Evolutionary conservation across 2,797 vertebrate species (phyloP), one percentile per base, ranked within the genome.

Genomic region (Gymnothorax javanicus): DNA sequence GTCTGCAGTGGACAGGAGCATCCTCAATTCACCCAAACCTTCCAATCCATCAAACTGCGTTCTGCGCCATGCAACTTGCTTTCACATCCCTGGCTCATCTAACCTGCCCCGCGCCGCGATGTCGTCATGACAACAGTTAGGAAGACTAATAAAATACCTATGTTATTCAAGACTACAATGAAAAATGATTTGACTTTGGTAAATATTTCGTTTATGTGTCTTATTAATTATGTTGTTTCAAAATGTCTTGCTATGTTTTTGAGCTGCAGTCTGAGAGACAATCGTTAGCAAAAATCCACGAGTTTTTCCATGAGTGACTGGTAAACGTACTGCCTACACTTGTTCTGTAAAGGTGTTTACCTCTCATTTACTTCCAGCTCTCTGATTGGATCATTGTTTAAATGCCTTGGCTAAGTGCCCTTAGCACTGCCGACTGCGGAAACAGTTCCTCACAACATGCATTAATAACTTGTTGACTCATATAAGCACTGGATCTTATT

Each of bases 361-460:
- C 17, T 73, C 25, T 4, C 69, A 7, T 73, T 73, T 0, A 25
- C 69, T 73, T 33, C 69, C 69, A 33, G 25, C 12, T 33, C 25
- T 33, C 69, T 73, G 69, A 43, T 73, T 73, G 69, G 69, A 11
- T 43, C 69, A 73, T 13, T 73, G 69, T 73, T 73, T 73, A 73
- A 73, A 43, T 8, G 69, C 12, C 12, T 15, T 73, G 69, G 27
- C 27, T 11, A 73, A 73, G 25, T 73, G 69, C 69, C 62, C 62
- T 67, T n/a, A n/a, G 62, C 62, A 67, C 33, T 43, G 33, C 33
- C 33, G 5, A 67, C 62, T 67, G 62, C n/a, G 62, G 25, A 43
- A 43, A 73, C 43, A 17, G 69, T 27, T 73, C 69, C 27, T 33
- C 69, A 27, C 11, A 13, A 33, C 12, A 13, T 73, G 25, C 27